Evolutionary conservation across 2,113 vertebrate species (phyloP), one percentile per base, ranked within the genome.

Genomic region (Ochotona curzoniae): DNA sequence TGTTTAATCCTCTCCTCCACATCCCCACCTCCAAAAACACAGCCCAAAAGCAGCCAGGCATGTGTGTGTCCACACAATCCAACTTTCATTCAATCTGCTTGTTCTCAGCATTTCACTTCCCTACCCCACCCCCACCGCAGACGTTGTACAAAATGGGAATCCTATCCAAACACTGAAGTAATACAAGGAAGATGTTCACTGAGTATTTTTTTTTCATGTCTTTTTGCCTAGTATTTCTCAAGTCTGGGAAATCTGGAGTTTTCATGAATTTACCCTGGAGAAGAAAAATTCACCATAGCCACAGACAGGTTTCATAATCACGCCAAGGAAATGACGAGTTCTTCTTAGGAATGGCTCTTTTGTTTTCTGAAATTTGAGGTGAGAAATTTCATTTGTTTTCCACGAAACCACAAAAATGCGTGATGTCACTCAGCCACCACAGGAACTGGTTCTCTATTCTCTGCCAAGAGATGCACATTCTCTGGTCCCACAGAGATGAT

Each of bases 291-390:
- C 83, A 93, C 85, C 73, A 44, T 85, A 89, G 87, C 95, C 95
- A 96, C 95, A 96, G 83, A 95, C 83, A 89, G 84, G 49, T 97
- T 97, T 97, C 97, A 96, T 94, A 96, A 96, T 93, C 93, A 89
- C 89, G 84, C 80, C 91, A 87, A 96, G 94, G 95, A 97, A 95
- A 96, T 96, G 95, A 94, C 93, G 92, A 95, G 69, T 70, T 96
- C 95, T 95, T 93, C 93, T 96, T 38, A 51, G 74, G 76, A 93
- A 96, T n/a, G 84, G 94, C 89, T 83, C 69, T 96, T 57, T 96
- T 94, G 93, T 93, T 97, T 96, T 97, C 96, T 95, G 93, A 94
- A 95, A 94, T 85, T 61, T 63, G 91, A 97, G 73, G 89, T 95
- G 89, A 97, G 76, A 97, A 96, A 93, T 95, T 95, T 94, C 92